These are phyloP conservation scores for Brevimyrus niger DNA, from an alignment of 2,113 vertebrate genomes.

Conservation along the genomic window DNA sequence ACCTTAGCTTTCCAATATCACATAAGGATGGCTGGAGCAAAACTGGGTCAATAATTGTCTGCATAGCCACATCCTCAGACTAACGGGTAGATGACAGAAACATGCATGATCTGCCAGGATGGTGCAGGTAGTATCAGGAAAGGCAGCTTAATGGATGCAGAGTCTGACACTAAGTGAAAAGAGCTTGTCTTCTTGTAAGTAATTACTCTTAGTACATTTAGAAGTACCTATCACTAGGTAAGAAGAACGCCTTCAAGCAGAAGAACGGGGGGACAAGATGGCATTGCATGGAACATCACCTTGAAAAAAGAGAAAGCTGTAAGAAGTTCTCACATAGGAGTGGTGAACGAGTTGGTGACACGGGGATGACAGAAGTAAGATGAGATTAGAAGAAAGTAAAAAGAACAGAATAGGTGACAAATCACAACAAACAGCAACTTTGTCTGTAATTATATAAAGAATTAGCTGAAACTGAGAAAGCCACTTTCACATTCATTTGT, in stretches of 20 bases:
- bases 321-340: not conserved
- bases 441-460: not conserved
- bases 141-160: not conserved
- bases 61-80: not conserved
- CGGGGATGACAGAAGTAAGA: not conserved
- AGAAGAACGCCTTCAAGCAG: not conserved
- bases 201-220: not conserved
- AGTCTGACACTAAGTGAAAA: not conserved
- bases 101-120: not conserved
- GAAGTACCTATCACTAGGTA: not conserved
- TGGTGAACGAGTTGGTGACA: not conserved
- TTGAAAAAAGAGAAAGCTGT: not conserved
- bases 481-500: not conserved
- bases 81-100: not conserved
- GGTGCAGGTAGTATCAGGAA: not conserved
- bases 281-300: not conserved
- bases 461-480: not conserved
- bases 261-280: not conserved
- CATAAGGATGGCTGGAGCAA: not conserved
- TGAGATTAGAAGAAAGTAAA: not conserved
- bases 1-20: not conserved
- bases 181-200: not conserved
- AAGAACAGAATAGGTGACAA: not conserved
- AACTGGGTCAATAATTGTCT: not conserved
- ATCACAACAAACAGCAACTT: not conserved